Percentiles rank a stretch among this genome's conserved stretches.
These are phyloP conservation scores for Heliopora coerulea DNA, from an alignment of 92 coral and sea anemone genomes.

Conservation along the genomic window DNA sequence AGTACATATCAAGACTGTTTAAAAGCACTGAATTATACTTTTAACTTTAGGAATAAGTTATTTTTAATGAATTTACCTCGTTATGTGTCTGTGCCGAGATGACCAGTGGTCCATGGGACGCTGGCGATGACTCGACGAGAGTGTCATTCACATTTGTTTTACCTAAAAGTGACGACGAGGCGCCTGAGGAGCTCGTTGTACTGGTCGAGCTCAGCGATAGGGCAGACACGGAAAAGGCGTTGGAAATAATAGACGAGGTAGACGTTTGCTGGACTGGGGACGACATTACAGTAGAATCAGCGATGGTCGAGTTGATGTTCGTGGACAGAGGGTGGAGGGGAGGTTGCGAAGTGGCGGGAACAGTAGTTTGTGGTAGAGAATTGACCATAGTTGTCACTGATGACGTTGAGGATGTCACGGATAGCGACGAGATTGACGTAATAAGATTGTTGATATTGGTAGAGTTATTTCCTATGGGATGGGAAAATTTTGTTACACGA, in stretches of 20 bases:
- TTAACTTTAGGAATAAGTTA: neutral
- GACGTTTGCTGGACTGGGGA: slow-evolving; percentile 50
- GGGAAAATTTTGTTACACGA: too few relatives aligned
- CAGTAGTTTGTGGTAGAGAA: slow-evolving; percentile 61
- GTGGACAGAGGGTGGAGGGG: slow-evolving; percentile 19
- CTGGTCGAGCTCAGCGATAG: slow-evolving; percentile 46
- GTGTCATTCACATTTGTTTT: slow-evolving; percentile 57
- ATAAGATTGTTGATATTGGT: slow-evolving; percentile 66
- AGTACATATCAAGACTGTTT: too few relatives aligned
- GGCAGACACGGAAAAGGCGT: slow-evolving; percentile 45
- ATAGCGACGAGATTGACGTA: slow-evolving; percentile 80
- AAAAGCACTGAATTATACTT: neutral
- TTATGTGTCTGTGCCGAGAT: slow-evolving; percentile 58
- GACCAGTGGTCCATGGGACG: slow-evolving; percentile 72
- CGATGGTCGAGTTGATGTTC: slow-evolving; percentile 40
- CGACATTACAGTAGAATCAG: slow-evolving; percentile 39
- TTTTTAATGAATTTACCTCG: slow-evolving; percentile 44
- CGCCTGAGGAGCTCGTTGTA: slow-evolving; percentile 48
- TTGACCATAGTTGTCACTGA: slow-evolving; percentile 60
- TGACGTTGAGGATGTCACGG: slow-evolving; percentile 70
- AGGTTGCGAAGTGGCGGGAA: slow-evolving; percentile 47
- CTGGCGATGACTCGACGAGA: slow-evolving; percentile 60
- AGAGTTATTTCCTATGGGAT: slow-evolving; percentile 39
- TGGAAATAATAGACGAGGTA: slow-evolving; percentile 40
- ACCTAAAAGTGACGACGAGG: slow-evolving; percentile 60